Base-by-base conservation (phyloP, 2,888 invertebrate genomes). In the Orchesella flavescens region DNA sequence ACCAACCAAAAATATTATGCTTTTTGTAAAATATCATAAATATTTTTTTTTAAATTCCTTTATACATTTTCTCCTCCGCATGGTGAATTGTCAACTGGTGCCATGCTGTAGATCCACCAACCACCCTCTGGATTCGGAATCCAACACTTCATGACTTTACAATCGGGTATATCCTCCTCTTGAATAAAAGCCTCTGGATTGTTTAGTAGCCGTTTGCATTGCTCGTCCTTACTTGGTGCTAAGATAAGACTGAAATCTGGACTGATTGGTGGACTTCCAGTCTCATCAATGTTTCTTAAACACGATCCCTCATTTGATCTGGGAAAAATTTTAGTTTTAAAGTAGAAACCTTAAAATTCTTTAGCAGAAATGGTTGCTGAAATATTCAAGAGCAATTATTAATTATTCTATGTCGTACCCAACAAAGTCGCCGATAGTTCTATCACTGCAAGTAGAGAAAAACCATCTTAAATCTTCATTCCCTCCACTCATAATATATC, bases 401-500 rank as follows among this genome's bases (percentile, higher is more conserved):
- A 46, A 46, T 49, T 71, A 21, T 7, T 71, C 5, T 5, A 34
- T 7, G 34, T n/a, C 24, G n/a, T 53, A 85, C 81, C 79, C 44
- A 17, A 85, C 84, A 71, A 81, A 84, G 4, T 66, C 21, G 4
- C 65, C 74, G 23, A 86, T 77, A 1, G 55, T 49, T 17, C 85
- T 57, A 17, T 85, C 78, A 65, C 84, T 85, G 49, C 86, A 86
- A 1, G 78, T 73, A 10, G 84, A 84, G 44, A 86, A 86, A 77
- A 80, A 84, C 49, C 59, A 86, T 34, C 73, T 66, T n/a, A 69
- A 43, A 7, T 85, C 77, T 53, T 85, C 80, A 19, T 68, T 80
- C 12, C 77, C 79, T 46, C 85, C 84, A n/a, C 74, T 66, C 84
- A 85, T 85, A 23, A 86, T 85, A 23, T 82, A 86, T 2, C 85